Evolutionary conservation across 1,140 invertebrate species (phyloP).

Genomic region (Dreissena polymorpha): DNA sequence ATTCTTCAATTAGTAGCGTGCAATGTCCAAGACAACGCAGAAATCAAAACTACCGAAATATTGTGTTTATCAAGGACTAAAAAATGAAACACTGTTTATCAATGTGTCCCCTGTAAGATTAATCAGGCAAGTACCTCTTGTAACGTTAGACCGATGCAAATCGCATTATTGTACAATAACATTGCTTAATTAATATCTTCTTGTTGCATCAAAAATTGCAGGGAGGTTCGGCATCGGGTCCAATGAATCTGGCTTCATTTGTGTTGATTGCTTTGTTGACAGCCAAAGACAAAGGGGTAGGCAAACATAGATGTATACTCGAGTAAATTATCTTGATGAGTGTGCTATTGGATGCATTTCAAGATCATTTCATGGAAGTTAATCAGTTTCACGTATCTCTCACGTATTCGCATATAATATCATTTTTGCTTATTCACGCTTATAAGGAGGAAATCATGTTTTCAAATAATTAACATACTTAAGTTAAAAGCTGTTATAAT

Average conservation of each 20-base stretch:
- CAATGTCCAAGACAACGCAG: no score
- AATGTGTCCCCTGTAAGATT: background rate
- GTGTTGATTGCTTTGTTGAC: conserved; percentile 73
- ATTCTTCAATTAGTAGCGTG: background rate
- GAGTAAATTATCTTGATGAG: background rate
- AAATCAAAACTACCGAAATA: background rate
- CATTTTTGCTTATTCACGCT: no score
- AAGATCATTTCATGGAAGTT: no score
- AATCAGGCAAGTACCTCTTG: background rate
- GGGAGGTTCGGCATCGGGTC: conserved; percentile 83
- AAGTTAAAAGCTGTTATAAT: no score
- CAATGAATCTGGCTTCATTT: conserved; percentile 70
- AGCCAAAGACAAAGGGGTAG: conserved; percentile 19
- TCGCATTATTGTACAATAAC: background rate
- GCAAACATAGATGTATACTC: background rate
- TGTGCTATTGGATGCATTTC: background rate
- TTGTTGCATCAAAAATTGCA: conserved; percentile 67
- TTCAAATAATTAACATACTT: no score
- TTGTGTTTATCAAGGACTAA: background rate
- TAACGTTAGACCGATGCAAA: background rate
- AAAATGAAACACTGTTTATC: background rate
- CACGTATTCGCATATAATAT: no score
- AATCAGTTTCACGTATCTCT: no score
- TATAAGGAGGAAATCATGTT: no score
- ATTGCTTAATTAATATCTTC: background rate